phyloP scores from a whole-genome alignment of 1,140 invertebrate genomes.

The Drosophila lacteicornis region DNA sequence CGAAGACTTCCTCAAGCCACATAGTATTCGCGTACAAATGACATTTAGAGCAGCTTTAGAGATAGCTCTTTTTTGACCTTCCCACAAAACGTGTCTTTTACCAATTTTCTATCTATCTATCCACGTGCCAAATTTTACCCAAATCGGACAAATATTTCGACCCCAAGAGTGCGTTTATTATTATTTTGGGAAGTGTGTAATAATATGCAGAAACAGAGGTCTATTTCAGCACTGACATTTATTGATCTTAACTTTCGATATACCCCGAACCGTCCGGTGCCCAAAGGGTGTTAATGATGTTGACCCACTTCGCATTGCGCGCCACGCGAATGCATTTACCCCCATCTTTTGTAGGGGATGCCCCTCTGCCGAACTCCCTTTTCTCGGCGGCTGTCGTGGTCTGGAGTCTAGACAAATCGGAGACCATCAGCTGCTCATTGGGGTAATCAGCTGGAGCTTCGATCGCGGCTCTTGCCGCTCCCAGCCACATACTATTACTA shows the following conservation, averaged over 20 bases:
- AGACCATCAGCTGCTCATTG: slow-evolving; percentile 11
- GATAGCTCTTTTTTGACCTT: background rate
- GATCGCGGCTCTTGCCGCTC: slow-evolving; percentile 1
- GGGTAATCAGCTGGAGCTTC: slow-evolving; percentile 20
- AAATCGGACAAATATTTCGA: background rate
- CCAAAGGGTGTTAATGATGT: background rate
- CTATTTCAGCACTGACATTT: background rate
- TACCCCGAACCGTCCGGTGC: background rate
- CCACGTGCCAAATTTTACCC: slow-evolving; percentile 9
- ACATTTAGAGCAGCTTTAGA: background rate
- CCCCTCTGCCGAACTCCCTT: background rate
- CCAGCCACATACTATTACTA: background rate
- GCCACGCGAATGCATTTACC: slow-evolving; percentile 35
- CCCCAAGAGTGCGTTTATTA: too few relatives aligned
- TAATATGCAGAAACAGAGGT: background rate
- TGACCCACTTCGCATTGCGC: slow-evolving; percentile 27
- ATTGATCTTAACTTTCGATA: background rate
- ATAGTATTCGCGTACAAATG: background rate
- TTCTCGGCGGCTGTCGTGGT: too few relatives aligned
- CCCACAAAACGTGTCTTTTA: slow-evolving; percentile 2
- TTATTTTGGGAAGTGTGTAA: background rate
- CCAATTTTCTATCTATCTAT: slow-evolving; percentile 3
- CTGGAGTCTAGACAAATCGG: slow-evolving; percentile 3
- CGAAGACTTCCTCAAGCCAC: background rate
- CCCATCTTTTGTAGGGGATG: background rate